Percentiles rank a stretch among this genome's conserved stretches.
Evolutionary conservation across 2,888 invertebrate genomes (phyloP).

Genomic region (Timandra comae): DNA sequence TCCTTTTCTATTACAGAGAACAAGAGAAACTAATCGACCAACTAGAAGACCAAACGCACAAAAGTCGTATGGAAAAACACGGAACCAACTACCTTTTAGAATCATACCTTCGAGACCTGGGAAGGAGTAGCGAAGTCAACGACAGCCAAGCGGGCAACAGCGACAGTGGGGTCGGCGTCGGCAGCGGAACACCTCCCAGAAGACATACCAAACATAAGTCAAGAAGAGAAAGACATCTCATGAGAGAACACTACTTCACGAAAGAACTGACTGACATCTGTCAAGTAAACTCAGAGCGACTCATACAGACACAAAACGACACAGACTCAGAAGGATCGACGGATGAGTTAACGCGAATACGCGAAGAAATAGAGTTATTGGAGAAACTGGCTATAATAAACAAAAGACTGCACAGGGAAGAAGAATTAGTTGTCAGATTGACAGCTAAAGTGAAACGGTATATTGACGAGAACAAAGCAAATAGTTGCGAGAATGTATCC

Average conservation of each 20-base stretch:
- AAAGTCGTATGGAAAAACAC: conserved; percentile 82
- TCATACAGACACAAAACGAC: conserved; percentile 60
- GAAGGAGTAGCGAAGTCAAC: conserved; percentile 61
- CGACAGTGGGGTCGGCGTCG: conserved; percentile 82
- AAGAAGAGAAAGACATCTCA: conserved; percentile 68
- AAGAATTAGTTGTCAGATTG: conserved; percentile 82
- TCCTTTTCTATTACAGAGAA: conserved; percentile 62
- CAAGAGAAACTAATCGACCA: conserved; percentile 87
- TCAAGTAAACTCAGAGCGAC: conserved; percentile 69
- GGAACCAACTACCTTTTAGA: conserved; percentile 88
- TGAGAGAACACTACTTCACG: conserved; percentile 74
- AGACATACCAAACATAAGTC: conserved; percentile 73
- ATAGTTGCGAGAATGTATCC: conserved; percentile 65
- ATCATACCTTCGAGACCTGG: conserved; percentile 79
- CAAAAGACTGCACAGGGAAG: conserved; percentile 83
- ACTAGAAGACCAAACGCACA: conserved; percentile 86
- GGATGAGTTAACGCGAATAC: conserved; percentile 75
- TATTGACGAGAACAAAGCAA: conserved; percentile 68
- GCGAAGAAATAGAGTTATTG: conserved; percentile 82
- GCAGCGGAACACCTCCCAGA: conserved; percentile 78
- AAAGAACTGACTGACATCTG: conserved; percentile 73
- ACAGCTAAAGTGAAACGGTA: conserved; percentile 80
- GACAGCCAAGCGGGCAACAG: conserved; percentile 80
- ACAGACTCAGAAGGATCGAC: conserved; percentile 70
- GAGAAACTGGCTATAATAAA: conserved; percentile 85